Evolutionary conservation across 2,113 vertebrate species (phyloP).

Genomic region (Delphinapterus leucas): DNA sequence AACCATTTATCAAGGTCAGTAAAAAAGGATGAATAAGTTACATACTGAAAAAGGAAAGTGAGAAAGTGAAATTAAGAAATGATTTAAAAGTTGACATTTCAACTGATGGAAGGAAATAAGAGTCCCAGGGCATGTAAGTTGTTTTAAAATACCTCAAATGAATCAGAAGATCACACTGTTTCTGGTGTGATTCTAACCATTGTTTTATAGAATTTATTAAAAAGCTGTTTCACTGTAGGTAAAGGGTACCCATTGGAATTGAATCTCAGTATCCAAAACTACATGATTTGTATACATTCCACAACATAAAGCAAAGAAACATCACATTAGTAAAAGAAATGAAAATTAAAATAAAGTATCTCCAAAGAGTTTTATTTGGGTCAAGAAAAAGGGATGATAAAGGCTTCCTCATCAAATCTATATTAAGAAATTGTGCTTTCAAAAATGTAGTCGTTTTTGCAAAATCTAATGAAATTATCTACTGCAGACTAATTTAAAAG

Average conservation of each 20-base stretch:
- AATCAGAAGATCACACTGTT: background rate
- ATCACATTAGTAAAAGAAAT: background rate
- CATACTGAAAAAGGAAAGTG: constrained; percentile 23
- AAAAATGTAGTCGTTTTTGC: background rate
- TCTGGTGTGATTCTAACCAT: background rate
- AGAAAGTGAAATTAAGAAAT: constrained; percentile 19
- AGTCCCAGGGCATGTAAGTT: background rate
- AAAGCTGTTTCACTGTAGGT: background rate
- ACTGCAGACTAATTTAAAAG: constrained; percentile 24
- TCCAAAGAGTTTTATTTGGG: constrained; percentile 28
- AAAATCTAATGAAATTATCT: constrained; percentile 34
- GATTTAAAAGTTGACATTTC: constrained; percentile 35
- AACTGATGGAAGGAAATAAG: background rate
- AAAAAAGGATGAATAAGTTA: background rate
- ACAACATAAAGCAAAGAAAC: background rate
- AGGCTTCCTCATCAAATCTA: background rate
- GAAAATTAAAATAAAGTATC: background rate
- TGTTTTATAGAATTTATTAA: background rate
- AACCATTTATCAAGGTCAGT: constrained; percentile 38
- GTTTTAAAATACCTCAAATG: background rate
- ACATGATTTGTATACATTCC: constrained; percentile 2
- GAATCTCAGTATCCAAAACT: background rate
- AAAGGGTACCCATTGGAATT: background rate
- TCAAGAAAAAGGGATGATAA: constrained; percentile 33
- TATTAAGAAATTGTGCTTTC: background rate